Evolutionary conservation across 1,140 invertebrate genomes (phyloP), one percentile per base, ranked within the genome.

Genomic region (Platyscapa corneri): DNA sequence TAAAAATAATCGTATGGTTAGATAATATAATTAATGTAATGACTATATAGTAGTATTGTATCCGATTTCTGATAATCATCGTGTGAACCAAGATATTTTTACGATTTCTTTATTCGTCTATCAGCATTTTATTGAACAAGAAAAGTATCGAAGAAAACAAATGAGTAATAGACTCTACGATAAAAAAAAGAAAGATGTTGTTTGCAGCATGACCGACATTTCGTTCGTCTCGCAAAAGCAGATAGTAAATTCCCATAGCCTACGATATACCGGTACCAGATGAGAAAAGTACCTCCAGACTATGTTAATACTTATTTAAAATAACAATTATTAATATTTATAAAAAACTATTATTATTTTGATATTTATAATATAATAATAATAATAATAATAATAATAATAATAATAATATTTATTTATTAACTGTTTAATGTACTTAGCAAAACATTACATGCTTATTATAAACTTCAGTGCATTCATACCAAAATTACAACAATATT

Each of bases 151-250:
- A 30, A 27, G 34, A 78, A 78, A 78, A 78, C 53, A 37, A 49
- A 64, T 39, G 76, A 78, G 49, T 78, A 78, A 78, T 64, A 56
- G 53, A 60, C 53, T 78, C 49, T 60, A 56, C 27, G 49, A 60
- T 60, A 64, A 78, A 78, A 27, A 7, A 27, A 78, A 78, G 49
- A 60, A 30, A 30, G 56, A 67, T 32, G 14, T 82, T 82, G 80
- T 82, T 82, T 82, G 39, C 46, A 7, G 30, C 46, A 53, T 82
- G 80, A 82, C 80, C 80, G 46, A 82, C 65, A 82, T 82, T 72
- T 82, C 80, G 27, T 23, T 53, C 37, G 65, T 23, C 27, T 67
- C 18, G 78, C 39, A 56, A 81, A 67, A 67, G 75, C 49, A 46
- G 75, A 56, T 77, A 77, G 18, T 16, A 12, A 77, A 77, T 53